phyloP scores from a whole-genome alignment of 2,797 vertebrate genomes.

The Anabacerthia variegaticeps region DNA sequence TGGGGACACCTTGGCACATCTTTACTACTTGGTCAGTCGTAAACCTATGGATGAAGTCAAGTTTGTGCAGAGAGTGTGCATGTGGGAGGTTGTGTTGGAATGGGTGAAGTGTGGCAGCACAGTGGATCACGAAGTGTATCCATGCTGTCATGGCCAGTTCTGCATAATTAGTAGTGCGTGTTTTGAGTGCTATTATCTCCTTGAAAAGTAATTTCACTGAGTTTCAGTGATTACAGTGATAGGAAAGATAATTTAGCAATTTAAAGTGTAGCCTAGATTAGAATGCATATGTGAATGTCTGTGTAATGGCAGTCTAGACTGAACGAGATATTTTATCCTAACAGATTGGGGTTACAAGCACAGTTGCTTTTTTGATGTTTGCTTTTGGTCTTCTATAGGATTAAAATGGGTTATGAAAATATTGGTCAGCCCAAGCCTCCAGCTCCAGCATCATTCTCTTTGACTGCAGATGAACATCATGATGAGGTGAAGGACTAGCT shows the following conservation, averaged over 20 bases:
- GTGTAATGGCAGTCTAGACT: background rate
- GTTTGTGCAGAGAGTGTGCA: background rate
- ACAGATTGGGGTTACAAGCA: background rate
- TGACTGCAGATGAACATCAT: background rate
- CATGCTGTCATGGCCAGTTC: background rate
- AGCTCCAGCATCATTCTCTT: slow-evolving; percentile 5
- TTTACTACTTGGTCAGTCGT: background rate
- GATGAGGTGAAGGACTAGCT: slow-evolving; percentile 15
- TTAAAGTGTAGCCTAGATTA: background rate
- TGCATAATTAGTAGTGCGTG: background rate
- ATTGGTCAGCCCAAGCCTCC: background rate
- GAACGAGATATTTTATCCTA: background rate
- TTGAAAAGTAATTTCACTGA: background rate
- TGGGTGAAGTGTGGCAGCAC: background rate
- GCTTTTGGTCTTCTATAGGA: background rate
- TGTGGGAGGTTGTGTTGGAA: background rate
- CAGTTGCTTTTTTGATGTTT: background rate
- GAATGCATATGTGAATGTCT: background rate
- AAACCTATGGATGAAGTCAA: background rate
- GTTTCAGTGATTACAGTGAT: background rate
- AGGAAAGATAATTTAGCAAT: background rate
- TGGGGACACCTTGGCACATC: background rate
- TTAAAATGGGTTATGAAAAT: slow-evolving; percentile 33
- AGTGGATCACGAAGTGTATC: background rate
- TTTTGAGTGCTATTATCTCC: background rate